Percentiles rank a stretch among this genome's conserved stretches.
phyloP scores from a whole-genome alignment of 2,113 vertebrate species.

The Hemichromis elongatus region DNA sequence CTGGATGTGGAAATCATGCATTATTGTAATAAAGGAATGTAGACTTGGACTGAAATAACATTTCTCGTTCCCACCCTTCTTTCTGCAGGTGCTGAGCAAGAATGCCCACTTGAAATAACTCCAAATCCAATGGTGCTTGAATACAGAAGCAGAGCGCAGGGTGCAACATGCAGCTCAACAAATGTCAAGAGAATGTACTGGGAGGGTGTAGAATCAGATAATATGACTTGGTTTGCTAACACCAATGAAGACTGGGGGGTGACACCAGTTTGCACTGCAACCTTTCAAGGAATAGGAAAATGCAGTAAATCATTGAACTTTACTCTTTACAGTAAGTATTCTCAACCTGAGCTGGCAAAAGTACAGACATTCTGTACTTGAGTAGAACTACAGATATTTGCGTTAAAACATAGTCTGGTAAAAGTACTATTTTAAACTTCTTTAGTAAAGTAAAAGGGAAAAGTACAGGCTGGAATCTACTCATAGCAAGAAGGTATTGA shows the following conservation, averaged over 20 bases:
- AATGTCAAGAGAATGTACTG: background rate
- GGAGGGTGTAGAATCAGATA: rapidly evolving
- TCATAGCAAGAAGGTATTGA: background rate
- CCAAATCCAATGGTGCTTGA: constrained; percentile 39
- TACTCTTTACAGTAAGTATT: constrained; percentile 68
- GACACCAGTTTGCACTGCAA: constrained; percentile 18
- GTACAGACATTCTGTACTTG: background rate
- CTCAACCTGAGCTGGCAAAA: background rate
- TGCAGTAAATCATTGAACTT: constrained; percentile 14
- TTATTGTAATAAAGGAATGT: background rate
- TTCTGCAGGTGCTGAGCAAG: constrained; percentile 29
- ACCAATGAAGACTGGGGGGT: constrained; percentile 38
- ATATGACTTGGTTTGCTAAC: background rate
- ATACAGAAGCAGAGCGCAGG: background rate
- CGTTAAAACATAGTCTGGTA: background rate
- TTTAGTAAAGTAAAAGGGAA: background rate
- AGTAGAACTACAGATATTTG: background rate
- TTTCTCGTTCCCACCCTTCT: background rate
- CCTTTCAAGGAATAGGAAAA: rapidly evolving
- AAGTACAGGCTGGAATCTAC: background rate
- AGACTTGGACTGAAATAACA: background rate
- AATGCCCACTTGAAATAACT: constrained; percentile 30
- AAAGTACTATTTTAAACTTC: background rate
- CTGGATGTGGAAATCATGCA: background rate
- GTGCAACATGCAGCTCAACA: constrained; percentile 14